A percentile compares a stretch with the other conserved stretches of the same genome.
These are phyloP conservation scores for Leucozona laternaria DNA, from an alignment of 2,888 invertebrate genomes.

Conservation along the genomic window DNA sequence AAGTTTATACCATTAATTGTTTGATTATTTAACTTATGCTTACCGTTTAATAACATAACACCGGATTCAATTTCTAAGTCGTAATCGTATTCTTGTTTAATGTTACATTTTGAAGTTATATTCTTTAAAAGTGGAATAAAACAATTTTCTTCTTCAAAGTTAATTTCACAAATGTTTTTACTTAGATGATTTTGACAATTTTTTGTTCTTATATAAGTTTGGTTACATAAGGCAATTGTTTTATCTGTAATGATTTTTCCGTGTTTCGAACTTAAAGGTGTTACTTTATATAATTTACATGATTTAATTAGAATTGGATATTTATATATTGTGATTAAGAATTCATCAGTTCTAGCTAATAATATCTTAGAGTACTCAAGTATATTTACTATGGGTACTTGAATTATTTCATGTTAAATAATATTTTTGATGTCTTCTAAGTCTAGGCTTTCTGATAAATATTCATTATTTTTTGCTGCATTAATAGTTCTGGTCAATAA, in stretches of 20 bases:
- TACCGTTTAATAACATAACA: conserved; percentile 16
- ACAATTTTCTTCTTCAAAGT: conserved; percentile 17
- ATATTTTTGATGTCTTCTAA: conserved; percentile 11
- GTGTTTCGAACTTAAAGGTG: conserved; percentile 11
- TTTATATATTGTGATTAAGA: conserved; percentile 4
- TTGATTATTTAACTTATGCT: conserved; percentile 3
- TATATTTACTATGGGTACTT: conserved; percentile 16
- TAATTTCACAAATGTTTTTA: conserved; percentile 17
- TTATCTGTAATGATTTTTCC: conserved; percentile 10
- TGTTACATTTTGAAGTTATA: conserved; percentile 17
- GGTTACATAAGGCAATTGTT: conserved; percentile 16
- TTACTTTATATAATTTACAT: conserved; percentile 25
- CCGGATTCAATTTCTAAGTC: conserved; percentile 19
- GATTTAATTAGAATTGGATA: conserved; percentile 21
- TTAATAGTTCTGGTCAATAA: conserved; percentile 24
- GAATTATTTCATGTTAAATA: conserved; percentile 18
- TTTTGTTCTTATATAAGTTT: conserved; percentile 12
- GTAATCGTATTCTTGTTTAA: conserved; percentile 13
- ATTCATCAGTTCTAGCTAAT: conserved; percentile 16
- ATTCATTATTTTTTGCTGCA: conserved; percentile 9
- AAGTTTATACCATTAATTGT: conserved; percentile 13
- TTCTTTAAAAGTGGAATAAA: conserved; percentile 18
- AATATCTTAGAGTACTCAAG: conserved; percentile 12
- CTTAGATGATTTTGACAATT: conserved; percentile 1
- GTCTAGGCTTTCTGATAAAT: conserved; percentile 7